Evolutionary conservation across 2,797 vertebrate genomes (phyloP).

Genomic region (Borostomias antarcticus): DNA sequence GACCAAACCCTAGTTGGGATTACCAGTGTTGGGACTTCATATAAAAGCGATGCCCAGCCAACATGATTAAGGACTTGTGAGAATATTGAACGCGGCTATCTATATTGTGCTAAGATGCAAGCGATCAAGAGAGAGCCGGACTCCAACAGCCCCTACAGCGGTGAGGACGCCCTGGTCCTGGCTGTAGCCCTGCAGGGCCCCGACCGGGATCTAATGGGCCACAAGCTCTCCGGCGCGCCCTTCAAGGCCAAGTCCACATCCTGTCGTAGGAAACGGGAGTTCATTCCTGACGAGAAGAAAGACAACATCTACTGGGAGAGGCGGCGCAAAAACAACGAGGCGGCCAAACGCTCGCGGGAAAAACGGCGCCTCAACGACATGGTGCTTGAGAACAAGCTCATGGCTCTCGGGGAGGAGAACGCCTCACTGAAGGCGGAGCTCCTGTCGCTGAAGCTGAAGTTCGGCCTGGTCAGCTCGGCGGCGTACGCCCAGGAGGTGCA

Average conservation of each 20-base stretch:
- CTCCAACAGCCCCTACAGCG: constrained; percentile 72
- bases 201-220: constrained; percentile 78
- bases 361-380: constrained; percentile 94
- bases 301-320: constrained; percentile 96
- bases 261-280: constrained; percentile 91
- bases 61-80: constrained; percentile 49
- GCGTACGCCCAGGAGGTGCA: constrained; percentile 90
- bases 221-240: constrained; percentile 68
- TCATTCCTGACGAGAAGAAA: constrained; percentile 96
- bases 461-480: constrained; percentile 89
- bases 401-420: constrained; percentile 94
- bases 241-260: constrained; percentile 79
- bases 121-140: constrained; percentile 88
- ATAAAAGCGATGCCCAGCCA: constrained; percentile 27
- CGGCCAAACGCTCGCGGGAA: constrained; percentile 94
- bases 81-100: constrained; percentile 50
- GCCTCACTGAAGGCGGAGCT: constrained; percentile 90
- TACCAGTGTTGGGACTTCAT: constrained; percentile 25
- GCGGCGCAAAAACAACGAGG: constrained; percentile 96
- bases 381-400: constrained; percentile 95
- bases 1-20: constrained; percentile 29
- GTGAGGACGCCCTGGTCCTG: constrained; percentile 82
- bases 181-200: constrained; percentile 79
- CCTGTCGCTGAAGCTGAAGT: constrained; percentile 90
- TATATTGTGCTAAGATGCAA: constrained; percentile 80